Evolutionary conservation across 2,888 invertebrate genomes (phyloP), one percentile per base, ranked within the genome.

Genomic region (Sepiola atlantica): DNA sequence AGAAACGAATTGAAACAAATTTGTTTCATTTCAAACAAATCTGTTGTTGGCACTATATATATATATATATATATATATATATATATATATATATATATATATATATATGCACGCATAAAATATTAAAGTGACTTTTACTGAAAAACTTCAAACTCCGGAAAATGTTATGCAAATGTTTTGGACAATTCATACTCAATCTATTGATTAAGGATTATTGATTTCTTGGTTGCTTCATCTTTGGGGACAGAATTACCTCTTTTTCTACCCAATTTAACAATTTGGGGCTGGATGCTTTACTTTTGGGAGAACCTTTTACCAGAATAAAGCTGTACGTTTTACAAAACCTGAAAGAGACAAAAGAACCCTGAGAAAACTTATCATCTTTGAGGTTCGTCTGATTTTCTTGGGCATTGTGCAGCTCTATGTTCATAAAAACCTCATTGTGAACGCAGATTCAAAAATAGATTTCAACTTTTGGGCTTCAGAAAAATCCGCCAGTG

Each of bases 61-160:
- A 28, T n/a, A n/a, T 18, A 24, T 1, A 24, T 61, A 24, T 61
- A 24, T 61, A 14, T 18, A 55, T 6, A 55, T 55, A 55, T 55
- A 55, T 55, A 55, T 55, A 55, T 55, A 55, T 55, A 20, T 55
- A 20, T 28, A 20, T 28, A 10, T n/a, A n/a, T n/a, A n/a, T 77
- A n/a, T n/a, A 16, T 77, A 16, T n/a, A n/a, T 77, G n/a, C n/a
- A 61, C 24, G 24, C 8, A 32, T 16, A 77, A 77, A 77, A n/a
- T 14, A 77, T 77, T 32, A 0, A 77, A 77, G n/a, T 14, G n/a
- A 77, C 16, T 77, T 77, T 77, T 77, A 32, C 45, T 77, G 77
- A 77, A n/a, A 10, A 77, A 77, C n/a, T 77, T 77, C 77, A 77
- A 77, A 77, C 77, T 77, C 77, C 77, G 77, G 77, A 77, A 77